Conservation (phyloP, 2,797 vertebrate species). For the Lacerta bilineata region DNA sequence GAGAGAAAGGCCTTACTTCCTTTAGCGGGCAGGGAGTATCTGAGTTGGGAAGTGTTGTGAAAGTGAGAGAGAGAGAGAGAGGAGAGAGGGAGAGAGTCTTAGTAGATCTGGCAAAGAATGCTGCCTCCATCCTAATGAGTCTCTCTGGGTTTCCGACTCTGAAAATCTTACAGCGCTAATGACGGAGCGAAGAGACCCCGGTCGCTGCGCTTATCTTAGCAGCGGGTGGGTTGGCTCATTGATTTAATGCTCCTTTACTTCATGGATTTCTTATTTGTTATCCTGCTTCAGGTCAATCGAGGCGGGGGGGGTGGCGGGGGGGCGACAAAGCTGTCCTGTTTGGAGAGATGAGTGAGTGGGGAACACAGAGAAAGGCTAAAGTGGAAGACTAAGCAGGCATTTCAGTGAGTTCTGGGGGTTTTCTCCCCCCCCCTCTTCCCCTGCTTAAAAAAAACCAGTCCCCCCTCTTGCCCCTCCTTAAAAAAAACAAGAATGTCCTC, state of each 20-base stretch:
- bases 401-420: too few relatives aligned
- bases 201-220: conserved; percentile 46
- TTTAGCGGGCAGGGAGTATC: background rate
- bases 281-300: background rate
- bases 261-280: conserved; percentile 28
- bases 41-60: conserved; percentile 16
- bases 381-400: rapidly evolving
- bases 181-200: background rate
- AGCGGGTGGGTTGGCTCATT: conserved; percentile 40
- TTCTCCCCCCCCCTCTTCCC: background rate
- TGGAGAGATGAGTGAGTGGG: background rate
- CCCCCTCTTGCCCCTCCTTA: background rate
- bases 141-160: conserved; percentile 57
- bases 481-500: background rate
- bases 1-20: conserved; percentile 44
- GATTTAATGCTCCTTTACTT: conserved; percentile 55
- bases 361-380: background rate
- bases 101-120: conserved; percentile 41
- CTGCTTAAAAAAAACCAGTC: background rate
- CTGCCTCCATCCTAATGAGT: conserved; percentile 59
- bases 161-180: conserved; percentile 41
- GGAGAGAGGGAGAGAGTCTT: background rate
- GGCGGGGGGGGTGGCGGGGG: background rate
- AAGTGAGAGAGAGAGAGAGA: background rate
- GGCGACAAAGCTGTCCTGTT: rapidly evolving